Base-by-base conservation (phyloP, 1,140 invertebrate species). In the Paralvinella palmiformis region DNA sequence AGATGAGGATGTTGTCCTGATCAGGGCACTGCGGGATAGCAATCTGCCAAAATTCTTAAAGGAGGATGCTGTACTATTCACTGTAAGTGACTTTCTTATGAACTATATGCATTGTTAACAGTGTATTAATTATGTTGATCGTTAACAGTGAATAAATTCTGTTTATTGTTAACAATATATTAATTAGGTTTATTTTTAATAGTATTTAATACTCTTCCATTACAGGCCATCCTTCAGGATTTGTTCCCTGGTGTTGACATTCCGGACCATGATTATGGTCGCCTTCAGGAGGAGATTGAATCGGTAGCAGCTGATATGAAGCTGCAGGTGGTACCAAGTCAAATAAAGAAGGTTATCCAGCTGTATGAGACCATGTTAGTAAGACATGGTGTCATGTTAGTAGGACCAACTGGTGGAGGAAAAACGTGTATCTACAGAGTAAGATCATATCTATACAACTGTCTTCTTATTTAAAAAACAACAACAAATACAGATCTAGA, bases 351-450 rank as follows among this genome's bases (percentile, higher is more conserved):
- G 70, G 72, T 82, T 20, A 82, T 82, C 63, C 79, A 82, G 68
- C 72, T 82, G 33, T 82, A 78, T 63, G 81, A 82, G 67, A 82
- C 80, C 22, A 75, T 82, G 73, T 68, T 80, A 27, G 81, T 83
- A 1, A 66, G 80, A 58, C 80, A 83, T 57, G 80, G 60, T 31
- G 79, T 82, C 57, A 82, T 82, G 81, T 69, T 82, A 67, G 80
- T 82, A 5, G 81, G 81, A 32, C 80, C 80, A n/a, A 79, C 80
- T 29, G 80, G 79, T 5, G 75, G 77, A 32, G 81, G 81, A 27
- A 82, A 82, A 66, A 82, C 81, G 15, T 77, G 79, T 0, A 86
- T 85, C 59, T 80, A 78, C 60, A 63, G 72, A 66, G 77, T 81
- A 64, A 65, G 63, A n/a, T 20, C n/a, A n/a, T n/a, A n/a, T n/a